Conservation (phyloP, 2,113 vertebrate genomes). For the Lontra canadensis region DNA sequence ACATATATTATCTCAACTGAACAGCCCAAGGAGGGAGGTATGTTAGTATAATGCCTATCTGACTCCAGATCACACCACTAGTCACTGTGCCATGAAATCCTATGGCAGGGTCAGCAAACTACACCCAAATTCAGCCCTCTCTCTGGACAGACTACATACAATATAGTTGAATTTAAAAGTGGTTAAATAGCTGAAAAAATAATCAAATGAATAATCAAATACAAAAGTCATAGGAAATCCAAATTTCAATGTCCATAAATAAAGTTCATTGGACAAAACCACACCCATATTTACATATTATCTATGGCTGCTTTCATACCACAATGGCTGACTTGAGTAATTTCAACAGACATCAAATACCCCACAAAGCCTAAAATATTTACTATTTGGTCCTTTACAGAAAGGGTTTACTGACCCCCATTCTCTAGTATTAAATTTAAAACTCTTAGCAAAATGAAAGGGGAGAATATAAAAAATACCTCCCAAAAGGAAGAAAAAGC, state of each 20-base stretch:
- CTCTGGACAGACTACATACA: neutral
- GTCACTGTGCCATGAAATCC: neutral
- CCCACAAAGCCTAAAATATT: neutral
- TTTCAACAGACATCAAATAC: neutral
- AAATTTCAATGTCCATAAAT: neutral
- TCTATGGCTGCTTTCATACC: neutral
- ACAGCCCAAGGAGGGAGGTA: neutral
- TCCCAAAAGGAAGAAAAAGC: neutral
- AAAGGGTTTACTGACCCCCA: neutral
- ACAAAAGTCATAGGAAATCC: neutral
- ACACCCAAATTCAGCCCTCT: neutral
- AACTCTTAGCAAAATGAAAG: neutral
- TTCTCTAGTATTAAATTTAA: conserved; percentile 10
- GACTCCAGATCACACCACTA: neutral
- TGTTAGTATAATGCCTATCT: neutral
- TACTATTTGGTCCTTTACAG: neutral
- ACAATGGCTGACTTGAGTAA: neutral
- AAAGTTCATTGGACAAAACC: neutral
- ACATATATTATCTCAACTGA: too few relatives aligned
- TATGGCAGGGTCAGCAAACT: neutral
- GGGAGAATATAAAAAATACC: neutral
- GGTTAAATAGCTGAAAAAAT: neutral
- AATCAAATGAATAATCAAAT: neutral
- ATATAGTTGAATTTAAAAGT: neutral
- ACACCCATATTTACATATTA: neutral